These are phyloP conservation scores for Notothenia rossii DNA, from an alignment of 2,113 vertebrate genomes.

Conservation along the genomic window DNA sequence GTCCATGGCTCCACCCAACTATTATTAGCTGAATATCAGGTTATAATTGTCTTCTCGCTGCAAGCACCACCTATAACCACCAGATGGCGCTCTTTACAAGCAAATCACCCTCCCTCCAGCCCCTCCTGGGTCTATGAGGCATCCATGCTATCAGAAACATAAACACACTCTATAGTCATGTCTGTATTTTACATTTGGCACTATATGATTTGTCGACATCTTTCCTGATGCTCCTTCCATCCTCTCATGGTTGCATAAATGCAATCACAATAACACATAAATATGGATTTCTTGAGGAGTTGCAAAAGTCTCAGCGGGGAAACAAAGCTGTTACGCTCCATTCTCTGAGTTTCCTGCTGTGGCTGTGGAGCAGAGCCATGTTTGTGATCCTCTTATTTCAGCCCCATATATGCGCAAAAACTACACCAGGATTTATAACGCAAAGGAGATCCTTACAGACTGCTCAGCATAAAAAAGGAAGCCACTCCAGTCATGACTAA, in stretches of 20 bases:
- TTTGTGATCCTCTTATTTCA: constrained; percentile 44
- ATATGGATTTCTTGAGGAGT: constrained; percentile 40
- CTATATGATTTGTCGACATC: constrained; percentile 14
- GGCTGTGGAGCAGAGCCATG: constrained; percentile 12
- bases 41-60: not conserved
- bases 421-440: constrained; percentile 26
- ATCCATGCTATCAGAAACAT: constrained; percentile 1
- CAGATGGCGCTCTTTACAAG: constrained; percentile 49
- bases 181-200: constrained; percentile 41
- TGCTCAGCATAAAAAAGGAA: constrained; percentile 18
- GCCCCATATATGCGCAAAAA: constrained; percentile 22
- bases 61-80: not conserved
- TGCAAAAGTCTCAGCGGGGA: constrained; percentile 28
- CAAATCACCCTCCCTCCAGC: not conserved
- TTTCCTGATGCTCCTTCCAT: not conserved
- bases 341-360: constrained; percentile 41
- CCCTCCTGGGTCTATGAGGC: not conserved
- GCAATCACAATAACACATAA: not conserved
- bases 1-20: constrained; percentile 23
- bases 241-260: not conserved
- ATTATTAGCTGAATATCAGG: not conserved
- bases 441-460: not conserved
- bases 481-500: constrained; percentile 16
- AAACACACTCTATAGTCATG: constrained; percentile 6
- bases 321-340: constrained; percentile 41